Conservation (phyloP, 2,113 vertebrate species). For the Mormyrus iriodes region DNA sequence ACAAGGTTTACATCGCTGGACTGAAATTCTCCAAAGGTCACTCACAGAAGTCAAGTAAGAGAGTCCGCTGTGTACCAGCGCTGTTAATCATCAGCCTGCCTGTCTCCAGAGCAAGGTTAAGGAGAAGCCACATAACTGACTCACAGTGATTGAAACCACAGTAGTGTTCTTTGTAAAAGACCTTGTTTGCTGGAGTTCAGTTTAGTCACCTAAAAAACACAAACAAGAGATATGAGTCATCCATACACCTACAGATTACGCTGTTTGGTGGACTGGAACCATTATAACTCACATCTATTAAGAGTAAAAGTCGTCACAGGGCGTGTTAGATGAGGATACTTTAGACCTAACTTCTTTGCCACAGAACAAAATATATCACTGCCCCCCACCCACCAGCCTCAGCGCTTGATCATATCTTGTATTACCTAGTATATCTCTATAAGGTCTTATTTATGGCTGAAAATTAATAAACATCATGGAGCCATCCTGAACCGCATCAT, state of each 20-base stretch:
- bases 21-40: background rate
- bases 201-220: slow-evolving; percentile 7
- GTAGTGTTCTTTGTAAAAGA: background rate
- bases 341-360: background rate
- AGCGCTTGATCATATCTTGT: background rate
- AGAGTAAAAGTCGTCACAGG: background rate
- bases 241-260: background rate
- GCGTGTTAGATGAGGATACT: background rate
- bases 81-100: background rate
- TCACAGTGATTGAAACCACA: background rate
- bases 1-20: background rate
- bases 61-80: background rate
- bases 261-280: background rate
- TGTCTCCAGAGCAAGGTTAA: background rate
- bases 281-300: background rate
- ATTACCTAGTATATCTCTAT: background rate
- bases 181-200: background rate
- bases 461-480: background rate
- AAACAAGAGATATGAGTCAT: slow-evolving; percentile 4
- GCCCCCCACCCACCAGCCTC: background rate
- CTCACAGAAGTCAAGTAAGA: background rate
- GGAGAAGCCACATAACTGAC: background rate
- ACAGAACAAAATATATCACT: background rate
- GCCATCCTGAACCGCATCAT: background rate
- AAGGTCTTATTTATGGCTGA: background rate